Base-by-base conservation (phyloP, 1,140 invertebrate genomes). In the Hypothenemus hampei region DNA sequence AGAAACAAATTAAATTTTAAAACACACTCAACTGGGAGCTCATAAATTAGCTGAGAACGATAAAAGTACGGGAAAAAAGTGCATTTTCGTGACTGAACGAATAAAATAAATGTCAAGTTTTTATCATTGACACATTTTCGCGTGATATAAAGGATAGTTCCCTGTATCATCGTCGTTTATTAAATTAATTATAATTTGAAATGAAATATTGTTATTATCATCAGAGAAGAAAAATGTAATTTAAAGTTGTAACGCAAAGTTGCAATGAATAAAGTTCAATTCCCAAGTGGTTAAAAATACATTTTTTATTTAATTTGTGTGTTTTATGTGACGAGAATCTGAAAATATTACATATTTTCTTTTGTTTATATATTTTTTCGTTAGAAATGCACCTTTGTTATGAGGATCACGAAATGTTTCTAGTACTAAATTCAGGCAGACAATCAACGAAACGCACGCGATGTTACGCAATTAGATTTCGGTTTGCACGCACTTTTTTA, bases 1-100 rank as follows among this genome's bases (percentile, higher is more conserved):
- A 31, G 24, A 51, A 51, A 51, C 49, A 51, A 51, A 51, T 51
- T 51, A 41, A 40, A 51, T 41, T 51, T 51, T 51, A 51, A 51
- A 51, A 51, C 37, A 51, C 33, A 37, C 36, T 51, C 16, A 19
- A 41, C 37, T 41, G 20, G 24, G 18, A 51, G 49, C 49, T 21
- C 36, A 22, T 51, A 51, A 51, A 51, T 51, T 47, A 47, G 35
- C 33, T 19, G 45, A 8, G 26, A 15, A 33, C 45, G 45, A 47
- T 47, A 47, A 47, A 31, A 51, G 31, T 51, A 15, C 10, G 31
- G 15, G 33, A 31, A 21, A 39, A 50, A 15, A 49, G 24, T 49
- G 47, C 35, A 37, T 15, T 31, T 51, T 51, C 49, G 49, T 51
- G 49, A 51, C 49, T 19, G 15, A 36, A 11, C 31, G n/a, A 23